phyloP scores from a whole-genome alignment of 64 coral and sea anemone species.

The Dendronephthya gigantea region DNA sequence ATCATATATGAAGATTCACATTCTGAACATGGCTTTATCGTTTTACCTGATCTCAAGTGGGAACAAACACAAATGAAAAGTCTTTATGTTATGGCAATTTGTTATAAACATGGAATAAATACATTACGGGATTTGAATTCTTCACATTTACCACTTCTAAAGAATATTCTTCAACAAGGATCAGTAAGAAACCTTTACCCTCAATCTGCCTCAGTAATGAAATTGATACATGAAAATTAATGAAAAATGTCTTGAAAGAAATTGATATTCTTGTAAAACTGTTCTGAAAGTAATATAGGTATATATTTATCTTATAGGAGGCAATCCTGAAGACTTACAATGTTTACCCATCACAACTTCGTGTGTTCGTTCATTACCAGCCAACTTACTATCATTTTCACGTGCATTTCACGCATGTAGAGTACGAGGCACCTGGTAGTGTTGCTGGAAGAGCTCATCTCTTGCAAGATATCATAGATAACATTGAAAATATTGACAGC shows the following conservation, averaged over 20 bases:
- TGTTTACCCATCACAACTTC: constrained; percentile 44
- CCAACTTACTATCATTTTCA: constrained; percentile 95
- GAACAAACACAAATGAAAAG: constrained; percentile 77
- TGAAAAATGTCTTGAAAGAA: too few species aligned
- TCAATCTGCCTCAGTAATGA: too few species aligned
- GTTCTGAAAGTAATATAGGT: too few species aligned
- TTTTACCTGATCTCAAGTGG: constrained; percentile 97
- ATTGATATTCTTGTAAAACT: too few species aligned
- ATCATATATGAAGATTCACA: constrained; percentile 81
- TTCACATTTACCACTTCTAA: constrained; percentile 62
- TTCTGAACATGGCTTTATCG: constrained; percentile 61
- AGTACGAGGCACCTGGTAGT: constrained; percentile 61
- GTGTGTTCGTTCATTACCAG: constrained; percentile 91
- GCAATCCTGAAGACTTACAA: constrained; percentile 54
- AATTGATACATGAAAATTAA: too few species aligned
- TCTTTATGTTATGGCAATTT: constrained; percentile 77
- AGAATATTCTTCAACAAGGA: constrained; percentile 74
- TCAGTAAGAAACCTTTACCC: constrained; percentile 39
- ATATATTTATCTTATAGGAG: constrained; percentile 29
- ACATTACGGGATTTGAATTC: constrained; percentile 66
- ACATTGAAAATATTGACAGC: constrained; percentile 73
- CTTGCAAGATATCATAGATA: constrained; percentile 81
- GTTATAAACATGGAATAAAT: constrained; percentile 55
- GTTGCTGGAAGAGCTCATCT: constrained; percentile 71
- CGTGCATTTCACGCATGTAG: constrained; percentile 86